phyloP scores from a whole-genome alignment of 2,888 invertebrate species.

The Vannuccia rotundouncinata region DNA sequence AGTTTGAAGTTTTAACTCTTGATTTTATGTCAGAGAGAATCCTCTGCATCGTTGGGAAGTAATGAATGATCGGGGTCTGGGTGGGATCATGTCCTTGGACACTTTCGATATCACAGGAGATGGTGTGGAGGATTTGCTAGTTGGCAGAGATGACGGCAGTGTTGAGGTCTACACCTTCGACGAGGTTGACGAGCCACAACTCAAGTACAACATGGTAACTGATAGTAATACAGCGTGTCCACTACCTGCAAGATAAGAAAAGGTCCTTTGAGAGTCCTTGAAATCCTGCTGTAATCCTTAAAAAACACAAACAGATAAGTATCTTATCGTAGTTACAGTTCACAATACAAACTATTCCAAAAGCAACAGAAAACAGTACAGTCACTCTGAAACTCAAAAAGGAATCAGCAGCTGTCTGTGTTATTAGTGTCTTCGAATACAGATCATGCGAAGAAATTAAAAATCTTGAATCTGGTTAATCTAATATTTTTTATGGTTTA shows the following conservation, averaged over 20 bases:
- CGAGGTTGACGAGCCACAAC: conserved; percentile 61
- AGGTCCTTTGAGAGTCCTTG: not conserved
- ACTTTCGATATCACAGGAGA: conserved; percentile 67
- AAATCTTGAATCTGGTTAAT: too few species aligned
- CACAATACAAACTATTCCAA: too few species aligned
- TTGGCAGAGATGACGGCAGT: conserved; percentile 80
- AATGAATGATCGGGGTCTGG: conserved; percentile 29
- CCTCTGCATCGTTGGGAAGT: conserved; percentile 39
- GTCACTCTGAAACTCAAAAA: too few species aligned
- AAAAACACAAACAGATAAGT: too few species aligned
- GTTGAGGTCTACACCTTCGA: conserved; percentile 68
- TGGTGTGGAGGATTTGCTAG: conserved; percentile 67
- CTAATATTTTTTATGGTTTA: too few species aligned
- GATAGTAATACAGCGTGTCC: not conserved
- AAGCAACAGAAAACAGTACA: too few species aligned
- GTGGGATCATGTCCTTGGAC: conserved; percentile 59
- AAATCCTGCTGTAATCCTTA: not conserved
- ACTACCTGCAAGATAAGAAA: not conserved
- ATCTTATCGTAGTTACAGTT: too few species aligned
- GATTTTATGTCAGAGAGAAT: conserved; percentile 33
- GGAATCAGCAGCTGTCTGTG: too few species aligned
- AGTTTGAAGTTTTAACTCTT: too few species aligned
- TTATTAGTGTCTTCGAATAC: too few species aligned
- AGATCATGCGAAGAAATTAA: too few species aligned
- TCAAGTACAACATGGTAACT: conserved; percentile 55